Evolutionary conservation across 1,140 invertebrate species (phyloP), one percentile per base, ranked within the genome.

Genomic region (Panagrolaimus sp.): DNA sequence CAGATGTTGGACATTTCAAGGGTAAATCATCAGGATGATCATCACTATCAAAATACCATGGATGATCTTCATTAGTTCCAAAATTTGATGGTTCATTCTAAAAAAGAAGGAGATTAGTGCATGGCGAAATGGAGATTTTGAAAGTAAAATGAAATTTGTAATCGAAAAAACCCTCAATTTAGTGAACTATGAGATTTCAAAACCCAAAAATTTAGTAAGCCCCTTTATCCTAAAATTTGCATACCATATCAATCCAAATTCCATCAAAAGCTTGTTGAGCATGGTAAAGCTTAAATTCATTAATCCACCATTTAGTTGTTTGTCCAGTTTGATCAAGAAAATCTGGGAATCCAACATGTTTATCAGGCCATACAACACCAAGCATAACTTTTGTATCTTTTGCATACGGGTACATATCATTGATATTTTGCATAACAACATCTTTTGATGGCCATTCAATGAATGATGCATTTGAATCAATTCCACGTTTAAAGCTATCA

Each of bases 291-390:
- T 38, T 44, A 45, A 74, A 27, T 45, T 71, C 68, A 47, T 67
- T 46, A 1, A 57, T 47, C 72, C 72, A 74, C 72, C 72, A 74
- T 16, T 67, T 53, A 14, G 66, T 42, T 13, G 74, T 68, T 0
- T 61, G n/a, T 47, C 69, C 47, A 7, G 71, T 51, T 5, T 61
- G n/a, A 46, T 83, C 74, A 14, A 78, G 77, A 66, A 81, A 84
- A 65, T 84, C 83, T 5, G 83, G 83, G 53, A 79, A 79, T 46
- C 71, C 81, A 0, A 76, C 79, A 9, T 78, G 72, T 0, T 61
- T 43, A 8, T 79, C 78, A 45, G 83, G 83, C 83, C 83, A 84
- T 0, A 84, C 80, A 72, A 83, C 65, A 1, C 71, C 72, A 20
- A 74, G 53, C 70, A 76, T 77, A 4, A 72, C 46, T 2, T 66